Evolutionary conservation across 2,888 invertebrate species (phyloP).

Genomic region (Nysson spinosus): DNA sequence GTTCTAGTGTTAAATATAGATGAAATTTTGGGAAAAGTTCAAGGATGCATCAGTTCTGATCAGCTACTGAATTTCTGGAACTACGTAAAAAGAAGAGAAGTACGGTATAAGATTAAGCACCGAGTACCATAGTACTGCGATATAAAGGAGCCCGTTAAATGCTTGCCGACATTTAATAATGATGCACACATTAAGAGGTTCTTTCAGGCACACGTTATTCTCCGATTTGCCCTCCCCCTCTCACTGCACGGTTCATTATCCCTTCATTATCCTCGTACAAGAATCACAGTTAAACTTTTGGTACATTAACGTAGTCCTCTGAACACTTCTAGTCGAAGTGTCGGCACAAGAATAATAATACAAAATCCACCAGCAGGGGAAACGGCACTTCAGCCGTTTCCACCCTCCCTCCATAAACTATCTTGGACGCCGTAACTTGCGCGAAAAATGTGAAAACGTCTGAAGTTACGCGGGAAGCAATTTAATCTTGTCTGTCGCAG

Average conservation of each 20-base stretch:
- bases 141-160: constrained; percentile 17
- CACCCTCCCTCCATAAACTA: background rate
- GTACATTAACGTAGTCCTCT: constrained; percentile 23
- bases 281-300: constrained; percentile 67
- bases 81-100: constrained; percentile 6
- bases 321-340: constrained; percentile 5
- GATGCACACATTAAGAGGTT: constrained; percentile 28
- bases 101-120: constrained; percentile 15
- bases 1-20: too few relatives aligned
- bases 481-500: too few relatives aligned
- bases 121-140: constrained; percentile 4
- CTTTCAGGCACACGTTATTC: constrained; percentile 38
- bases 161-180: constrained; percentile 26
- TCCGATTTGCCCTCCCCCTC: constrained; percentile 31
- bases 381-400: background rate
- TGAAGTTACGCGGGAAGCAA: background rate
- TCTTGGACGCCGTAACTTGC: too few relatives aligned
- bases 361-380: background rate
- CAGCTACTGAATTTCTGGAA: background rate
- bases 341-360: background rate
- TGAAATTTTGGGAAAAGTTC: too few relatives aligned
- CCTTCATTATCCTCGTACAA: constrained; percentile 30
- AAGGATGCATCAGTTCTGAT: too few relatives aligned
- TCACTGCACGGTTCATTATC: constrained; percentile 15
- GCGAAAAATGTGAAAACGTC: too few relatives aligned